Percentiles rank a stretch among this genome's conserved stretches.
phyloP scores from a whole-genome alignment of 2,797 vertebrate genomes.

The Melanotaenia trifasciata region DNA sequence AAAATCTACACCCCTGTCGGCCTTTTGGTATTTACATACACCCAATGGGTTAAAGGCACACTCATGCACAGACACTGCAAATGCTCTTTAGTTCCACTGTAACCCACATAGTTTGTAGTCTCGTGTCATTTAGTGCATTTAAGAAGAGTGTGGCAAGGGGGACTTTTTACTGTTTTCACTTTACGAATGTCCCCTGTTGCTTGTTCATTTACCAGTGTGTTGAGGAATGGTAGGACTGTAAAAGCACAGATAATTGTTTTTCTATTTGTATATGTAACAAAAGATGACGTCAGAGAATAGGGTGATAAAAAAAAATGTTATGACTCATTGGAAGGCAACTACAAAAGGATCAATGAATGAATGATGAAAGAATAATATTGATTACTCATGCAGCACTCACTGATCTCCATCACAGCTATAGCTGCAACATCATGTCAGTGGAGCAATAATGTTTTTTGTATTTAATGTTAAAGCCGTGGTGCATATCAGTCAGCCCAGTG shows the following conservation, averaged over 20 bases:
- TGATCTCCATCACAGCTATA: neutral
- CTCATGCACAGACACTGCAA: neutral
- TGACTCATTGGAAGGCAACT: neutral
- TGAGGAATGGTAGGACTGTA: too few species aligned
- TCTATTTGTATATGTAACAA: neutral
- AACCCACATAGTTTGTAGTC: conserved; percentile 2
- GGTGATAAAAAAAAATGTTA: neutral
- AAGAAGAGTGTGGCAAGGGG: neutral
- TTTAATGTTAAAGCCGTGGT: neutral
- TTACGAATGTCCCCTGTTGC: neutral
- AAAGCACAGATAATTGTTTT: neutral
- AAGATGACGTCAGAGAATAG: neutral
- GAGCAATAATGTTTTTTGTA: neutral
- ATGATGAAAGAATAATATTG: neutral
- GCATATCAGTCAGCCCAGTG: neutral
- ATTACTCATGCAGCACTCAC: neutral
- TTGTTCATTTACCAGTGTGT: neutral
- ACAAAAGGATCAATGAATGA: neutral
- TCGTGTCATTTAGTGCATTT: neutral
- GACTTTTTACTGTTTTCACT: neutral
- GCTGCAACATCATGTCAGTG: neutral
- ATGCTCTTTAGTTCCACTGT: neutral
- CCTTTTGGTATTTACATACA: conserved; percentile 1
- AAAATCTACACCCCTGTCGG: neutral
- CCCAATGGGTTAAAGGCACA: neutral